phyloP scores from a whole-genome alignment of 2,113 vertebrate species.

The Tylochromis polylepis region DNA sequence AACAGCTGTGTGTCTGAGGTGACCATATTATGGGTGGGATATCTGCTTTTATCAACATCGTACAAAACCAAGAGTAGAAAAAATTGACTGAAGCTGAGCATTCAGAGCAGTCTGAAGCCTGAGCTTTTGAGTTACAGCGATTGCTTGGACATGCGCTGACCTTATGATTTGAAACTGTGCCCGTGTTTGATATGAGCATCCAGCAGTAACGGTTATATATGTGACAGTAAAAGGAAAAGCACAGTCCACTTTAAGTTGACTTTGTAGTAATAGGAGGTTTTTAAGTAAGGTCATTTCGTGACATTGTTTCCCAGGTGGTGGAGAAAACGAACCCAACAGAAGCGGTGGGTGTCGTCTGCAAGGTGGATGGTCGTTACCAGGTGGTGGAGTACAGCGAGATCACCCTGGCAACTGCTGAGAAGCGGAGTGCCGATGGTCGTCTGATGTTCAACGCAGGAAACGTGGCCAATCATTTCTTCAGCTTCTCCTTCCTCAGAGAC shows the following conservation, averaged over 20 bases:
- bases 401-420: slow-evolving; percentile 86
- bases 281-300: background rate
- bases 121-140: background rate
- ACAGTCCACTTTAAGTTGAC: background rate
- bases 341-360: slow-evolving; percentile 92
- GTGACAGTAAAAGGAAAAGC: background rate
- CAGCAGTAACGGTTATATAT: background rate
- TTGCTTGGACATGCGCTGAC: background rate
- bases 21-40: background rate
- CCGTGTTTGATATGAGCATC: background rate
- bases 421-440: slow-evolving; percentile 81
- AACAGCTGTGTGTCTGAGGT: background rate
- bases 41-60: background rate
- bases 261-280: background rate
- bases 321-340: slow-evolving; percentile 96
- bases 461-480: slow-evolving; percentile 95
- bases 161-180: background rate
- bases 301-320: slow-evolving; percentile 79
- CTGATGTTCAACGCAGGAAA: slow-evolving; percentile 91
- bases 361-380: slow-evolving; percentile 86
- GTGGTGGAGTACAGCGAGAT: slow-evolving; percentile 99
- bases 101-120: background rate
- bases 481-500: slow-evolving; percentile 83
- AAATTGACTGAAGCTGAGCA: background rate
- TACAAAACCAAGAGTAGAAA: background rate